Conservation (phyloP, 2,113 vertebrate species). For the Suncus etruscus region DNA sequence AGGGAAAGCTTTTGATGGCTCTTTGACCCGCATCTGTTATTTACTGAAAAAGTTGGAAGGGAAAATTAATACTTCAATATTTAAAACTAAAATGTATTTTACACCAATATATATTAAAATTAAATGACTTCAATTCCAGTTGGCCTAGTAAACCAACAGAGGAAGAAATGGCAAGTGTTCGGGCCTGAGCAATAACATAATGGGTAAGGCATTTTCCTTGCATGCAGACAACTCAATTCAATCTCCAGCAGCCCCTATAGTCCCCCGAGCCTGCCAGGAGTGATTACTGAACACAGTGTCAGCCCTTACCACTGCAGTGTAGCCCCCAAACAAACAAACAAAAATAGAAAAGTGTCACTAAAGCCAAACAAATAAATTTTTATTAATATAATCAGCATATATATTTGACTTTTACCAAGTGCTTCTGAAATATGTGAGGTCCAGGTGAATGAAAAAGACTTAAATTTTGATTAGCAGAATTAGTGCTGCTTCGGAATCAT, state of each 20-base stretch:
- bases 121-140: slow-evolving; percentile 32
- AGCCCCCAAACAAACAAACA: neutral
- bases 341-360: slow-evolving; percentile 25
- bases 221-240: too few species aligned
- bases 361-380: slow-evolving; percentile 41
- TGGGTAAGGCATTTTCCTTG: too few species aligned
- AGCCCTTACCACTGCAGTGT: too few species aligned
- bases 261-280: too few species aligned
- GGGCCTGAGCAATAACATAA: too few species aligned
- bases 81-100: slow-evolving; percentile 54
- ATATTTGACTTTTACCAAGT: slow-evolving; percentile 33
- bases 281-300: too few species aligned
- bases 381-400: neutral
- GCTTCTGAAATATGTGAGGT: neutral
- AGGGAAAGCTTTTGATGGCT: slow-evolving; percentile 92
- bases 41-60: slow-evolving; percentile 76
- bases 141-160: slow-evolving; percentile 7
- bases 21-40: slow-evolving; percentile 98
- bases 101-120: slow-evolving; percentile 40
- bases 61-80: slow-evolving; percentile 47
- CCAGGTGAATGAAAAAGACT: neutral
- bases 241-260: too few species aligned
- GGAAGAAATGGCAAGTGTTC: neutral
- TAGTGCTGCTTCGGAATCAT: neutral
- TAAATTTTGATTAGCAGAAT: neutral